Conservation (phyloP, 2,113 vertebrate genomes). For the Manacus vitellinus region DNA sequence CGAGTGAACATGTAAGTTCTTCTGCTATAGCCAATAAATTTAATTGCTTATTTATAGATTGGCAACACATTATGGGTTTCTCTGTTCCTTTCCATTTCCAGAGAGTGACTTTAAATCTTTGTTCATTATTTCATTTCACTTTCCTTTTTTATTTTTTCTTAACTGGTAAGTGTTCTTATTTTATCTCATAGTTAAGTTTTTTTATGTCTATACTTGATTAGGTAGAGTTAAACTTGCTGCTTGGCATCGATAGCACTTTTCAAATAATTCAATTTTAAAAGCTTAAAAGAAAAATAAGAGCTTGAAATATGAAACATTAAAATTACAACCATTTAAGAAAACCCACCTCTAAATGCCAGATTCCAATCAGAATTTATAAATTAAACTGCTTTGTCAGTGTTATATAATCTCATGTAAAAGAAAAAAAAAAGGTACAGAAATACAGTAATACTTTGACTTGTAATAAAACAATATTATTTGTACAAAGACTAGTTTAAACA, state of each 20-base stretch:
- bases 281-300: neutral
- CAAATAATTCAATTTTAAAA: neutral
- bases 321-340: neutral
- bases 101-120: neutral
- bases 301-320: neutral
- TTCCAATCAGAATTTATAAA: neutral
- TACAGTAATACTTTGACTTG: neutral
- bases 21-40: neutral
- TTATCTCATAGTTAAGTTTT: neutral
- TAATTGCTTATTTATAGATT: neutral
- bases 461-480: neutral
- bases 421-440: neutral
- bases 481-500: conserved; percentile 6
- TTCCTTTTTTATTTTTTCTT: neutral
- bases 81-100: neutral
- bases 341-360: neutral
- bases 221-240: neutral
- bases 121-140: neutral
- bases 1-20: neutral
- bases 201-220: neutral
- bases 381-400: neutral
- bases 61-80: neutral
- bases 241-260: neutral
- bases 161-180: neutral
- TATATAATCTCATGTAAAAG: neutral